Base-by-base conservation (phyloP, 2,888 invertebrate species). In the Eledona agricola region DNA sequence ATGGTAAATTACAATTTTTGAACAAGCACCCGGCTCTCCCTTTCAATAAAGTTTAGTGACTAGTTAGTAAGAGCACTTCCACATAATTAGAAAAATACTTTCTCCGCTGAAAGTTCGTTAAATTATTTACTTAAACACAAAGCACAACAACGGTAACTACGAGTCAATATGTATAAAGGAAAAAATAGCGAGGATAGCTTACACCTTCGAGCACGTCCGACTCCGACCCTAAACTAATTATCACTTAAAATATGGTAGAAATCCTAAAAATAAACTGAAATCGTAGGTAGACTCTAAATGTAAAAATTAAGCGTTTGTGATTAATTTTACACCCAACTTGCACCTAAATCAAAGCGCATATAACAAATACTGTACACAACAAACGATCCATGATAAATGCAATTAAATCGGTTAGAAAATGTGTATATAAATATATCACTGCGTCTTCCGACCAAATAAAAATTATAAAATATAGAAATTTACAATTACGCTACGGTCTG, bases 401-500 rank as follows among this genome's bases (percentile, higher is more conserved):
- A 13, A 3, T 13, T 5, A 34, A 34, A 4, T 34, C 35, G 5
- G 3, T 35, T 19, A 35, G 20, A 7, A 23, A 38, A 10, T 13
- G 12, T 12, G 10, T 1, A 12, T 38, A 7, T 3, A 22, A 9
- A 20, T 9, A 31, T 19, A 10, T n/a, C n/a, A n/a, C n/a, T 10
- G 29, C 26, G 11, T 4, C 5, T 5, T 19, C 5, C 4, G 6
- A 4, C 5, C 5, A 19, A 19, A 19, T 19, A 19, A 38, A 12
- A 38, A 13, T 9, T 11, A 17, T 37, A 11, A 37, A 37, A 10
- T 19, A 10, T 35, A 5, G 19, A 19, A 19, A 5, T 19, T 19
- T 31, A 34, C 7, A 10, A 9, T 58, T 61, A 65, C 42, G 57
- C 54, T 20, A 63, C 57, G 19, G 49, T 62, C 29, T 62, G 63